These are phyloP conservation scores for Carassius carassius DNA, from an alignment of 2,113 vertebrate species.

Conservation along the genomic window DNA sequence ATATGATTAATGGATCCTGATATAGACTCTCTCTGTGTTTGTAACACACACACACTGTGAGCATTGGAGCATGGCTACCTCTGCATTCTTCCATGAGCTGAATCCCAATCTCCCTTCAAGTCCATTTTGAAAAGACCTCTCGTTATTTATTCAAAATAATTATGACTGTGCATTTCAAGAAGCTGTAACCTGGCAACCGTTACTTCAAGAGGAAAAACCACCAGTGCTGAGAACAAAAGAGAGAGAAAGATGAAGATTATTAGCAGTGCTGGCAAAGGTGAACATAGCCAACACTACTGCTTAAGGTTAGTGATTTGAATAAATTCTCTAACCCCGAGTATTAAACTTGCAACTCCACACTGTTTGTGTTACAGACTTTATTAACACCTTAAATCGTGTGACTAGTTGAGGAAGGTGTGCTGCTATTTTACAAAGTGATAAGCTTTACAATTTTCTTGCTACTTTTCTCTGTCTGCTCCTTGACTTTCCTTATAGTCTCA, in stretches of 20 bases:
- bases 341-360: slow-evolving; percentile 2
- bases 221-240: slow-evolving; percentile 25
- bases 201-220: slow-evolving; percentile 45
- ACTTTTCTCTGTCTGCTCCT: neutral
- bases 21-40: neutral
- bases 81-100: slow-evolving; percentile 58
- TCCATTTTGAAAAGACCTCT: slow-evolving; percentile 56
- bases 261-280: neutral
- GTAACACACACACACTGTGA: slow-evolving; percentile 17
- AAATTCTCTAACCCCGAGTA: neutral
- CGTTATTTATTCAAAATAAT: slow-evolving; percentile 63
- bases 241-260: slow-evolving; percentile 20
- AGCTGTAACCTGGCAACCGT: slow-evolving; percentile 62
- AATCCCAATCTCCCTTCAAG: slow-evolving; percentile 55
- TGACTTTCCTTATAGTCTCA: neutral
- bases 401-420: slow-evolving; percentile 32
- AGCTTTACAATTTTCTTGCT: slow-evolving; percentile 55
- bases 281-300: neutral
- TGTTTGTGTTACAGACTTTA: neutral
- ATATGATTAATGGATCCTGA: slow-evolving; percentile 43
- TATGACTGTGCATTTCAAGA: slow-evolving; percentile 58
- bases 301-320: slow-evolving; percentile 28
- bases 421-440: slow-evolving; percentile 59
- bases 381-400: neutral
- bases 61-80: slow-evolving; percentile 27